Evolutionary conservation across 2,888 invertebrate species (phyloP).

Genomic region (Glomeris marginata): DNA sequence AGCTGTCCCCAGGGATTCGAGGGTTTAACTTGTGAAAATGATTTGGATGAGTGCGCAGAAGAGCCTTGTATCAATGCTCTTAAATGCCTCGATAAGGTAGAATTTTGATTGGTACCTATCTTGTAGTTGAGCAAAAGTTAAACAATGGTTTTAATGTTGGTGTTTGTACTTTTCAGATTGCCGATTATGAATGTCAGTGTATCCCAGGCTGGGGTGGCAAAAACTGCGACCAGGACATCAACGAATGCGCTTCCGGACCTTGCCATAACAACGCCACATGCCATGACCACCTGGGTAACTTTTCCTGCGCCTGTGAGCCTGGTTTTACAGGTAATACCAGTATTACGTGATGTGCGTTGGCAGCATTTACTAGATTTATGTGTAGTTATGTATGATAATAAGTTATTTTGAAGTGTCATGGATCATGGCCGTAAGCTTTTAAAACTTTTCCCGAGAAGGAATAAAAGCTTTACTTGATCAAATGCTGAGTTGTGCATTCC

Average conservation of each 20-base stretch:
- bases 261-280: slow-evolving; percentile 23
- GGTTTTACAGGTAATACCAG: slow-evolving; percentile 41
- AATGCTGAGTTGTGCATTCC: too few relatives aligned
- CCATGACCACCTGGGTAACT: slow-evolving; percentile 59
- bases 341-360: too few relatives aligned
- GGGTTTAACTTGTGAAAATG: slow-evolving; percentile 46
- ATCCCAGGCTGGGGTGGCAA: slow-evolving; percentile 20
- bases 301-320: slow-evolving; percentile 23
- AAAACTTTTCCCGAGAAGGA: too few relatives aligned
- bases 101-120: too few relatives aligned
- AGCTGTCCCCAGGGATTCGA: slow-evolving; percentile 47
- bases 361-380: too few relatives aligned
- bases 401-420: too few relatives aligned
- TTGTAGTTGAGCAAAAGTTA: too few relatives aligned
- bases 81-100: slow-evolving; percentile 16
- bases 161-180: too few relatives aligned
- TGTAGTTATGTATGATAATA: too few relatives aligned
- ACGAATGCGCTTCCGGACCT: slow-evolving; percentile 15
- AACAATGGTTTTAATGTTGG: slow-evolving; percentile 66
- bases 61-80: slow-evolving; percentile 17
- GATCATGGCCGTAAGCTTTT: too few relatives aligned
- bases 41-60: slow-evolving; percentile 15
- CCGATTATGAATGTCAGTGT: slow-evolving; percentile 27
- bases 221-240: slow-evolving; percentile 18
- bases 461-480: too few relatives aligned